phyloP scores from a whole-genome alignment of 2,113 vertebrate species.

The Scomber scombrus region DNA sequence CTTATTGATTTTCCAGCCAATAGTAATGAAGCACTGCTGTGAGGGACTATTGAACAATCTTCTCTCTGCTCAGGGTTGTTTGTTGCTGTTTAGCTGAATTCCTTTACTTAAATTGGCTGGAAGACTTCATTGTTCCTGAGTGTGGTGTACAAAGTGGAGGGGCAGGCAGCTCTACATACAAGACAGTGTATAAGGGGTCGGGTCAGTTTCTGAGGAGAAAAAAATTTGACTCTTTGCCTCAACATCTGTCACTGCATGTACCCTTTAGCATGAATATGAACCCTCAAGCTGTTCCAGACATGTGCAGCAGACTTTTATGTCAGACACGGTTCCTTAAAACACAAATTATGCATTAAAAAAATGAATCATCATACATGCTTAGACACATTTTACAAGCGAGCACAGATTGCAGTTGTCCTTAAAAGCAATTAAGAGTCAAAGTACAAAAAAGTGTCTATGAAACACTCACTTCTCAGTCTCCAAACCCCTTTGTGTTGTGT shows the following conservation, averaged over 20 bases:
- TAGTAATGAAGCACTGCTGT: conserved; percentile 70
- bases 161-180: conserved; percentile 13
- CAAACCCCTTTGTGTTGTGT: no score
- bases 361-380: not conserved
- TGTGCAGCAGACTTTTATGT: not conserved
- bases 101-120: conserved; percentile 57
- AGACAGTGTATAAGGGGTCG: not conserved
- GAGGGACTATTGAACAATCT: conserved; percentile 58
- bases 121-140: conserved; percentile 43
- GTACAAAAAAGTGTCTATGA: not conserved
- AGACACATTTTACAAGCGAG: not conserved
- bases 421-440: not conserved
- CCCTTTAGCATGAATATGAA: conserved; percentile 22
- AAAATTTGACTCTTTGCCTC: not conserved
- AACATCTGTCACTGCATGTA: conserved; percentile 18
- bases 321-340: not conserved
- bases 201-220: conserved; percentile 18
- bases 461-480: not conserved
- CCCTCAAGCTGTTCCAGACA: not conserved
- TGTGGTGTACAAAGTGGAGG: conserved; percentile 19
- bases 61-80: conserved; percentile 49
- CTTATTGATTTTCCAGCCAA: conserved; percentile 81
- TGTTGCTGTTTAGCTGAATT: conserved; percentile 63
- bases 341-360: conserved; percentile 1
- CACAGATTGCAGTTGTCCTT: not conserved